These are phyloP conservation scores for Corythornis leucogaster DNA, from an alignment of 2,797 vertebrate genomes.

Conservation along the genomic window DNA sequence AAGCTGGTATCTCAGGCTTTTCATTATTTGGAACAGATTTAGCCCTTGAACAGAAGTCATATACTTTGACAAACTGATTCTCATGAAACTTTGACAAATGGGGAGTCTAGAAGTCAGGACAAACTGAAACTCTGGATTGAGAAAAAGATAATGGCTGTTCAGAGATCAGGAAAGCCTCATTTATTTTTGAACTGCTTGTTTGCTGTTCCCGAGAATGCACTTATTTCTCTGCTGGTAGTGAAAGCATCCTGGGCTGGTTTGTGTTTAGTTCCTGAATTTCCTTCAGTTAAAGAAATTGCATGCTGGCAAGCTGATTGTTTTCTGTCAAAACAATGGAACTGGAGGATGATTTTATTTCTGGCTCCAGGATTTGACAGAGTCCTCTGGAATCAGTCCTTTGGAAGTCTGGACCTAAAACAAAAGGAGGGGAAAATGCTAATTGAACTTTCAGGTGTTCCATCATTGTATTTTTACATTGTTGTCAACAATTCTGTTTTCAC, in stretches of 20 bases:
- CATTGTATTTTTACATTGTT: background rate
- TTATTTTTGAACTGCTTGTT: background rate
- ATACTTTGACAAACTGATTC: background rate
- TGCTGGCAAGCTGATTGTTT: constrained; percentile 16
- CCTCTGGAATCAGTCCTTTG: background rate
- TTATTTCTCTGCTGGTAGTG: background rate
- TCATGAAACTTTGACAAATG: background rate
- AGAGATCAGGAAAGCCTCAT: background rate
- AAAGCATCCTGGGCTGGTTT: constrained; percentile 20
- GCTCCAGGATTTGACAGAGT: constrained; percentile 53
- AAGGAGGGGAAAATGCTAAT: background rate
- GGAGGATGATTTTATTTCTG: constrained; percentile 37
- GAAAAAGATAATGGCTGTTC: constrained; percentile 49
- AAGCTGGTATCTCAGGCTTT: background rate
- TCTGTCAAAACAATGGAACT: background rate
- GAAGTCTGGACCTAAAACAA: constrained; percentile 8
- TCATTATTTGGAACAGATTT: background rate
- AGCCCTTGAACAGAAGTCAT: background rate
- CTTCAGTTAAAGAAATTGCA: constrained; percentile 53
- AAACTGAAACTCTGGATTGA: constrained; percentile 62
- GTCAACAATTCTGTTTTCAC: background rate
- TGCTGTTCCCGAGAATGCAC: background rate
- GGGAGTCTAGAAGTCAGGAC: constrained; percentile 54
- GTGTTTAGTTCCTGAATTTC: constrained; percentile 28
- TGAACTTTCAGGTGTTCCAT: constrained; percentile 52